Evolutionary conservation across 2,113 vertebrate species (phyloP), one percentile per base, ranked within the genome.

Genomic region (Montifringilla adamsi): DNA sequence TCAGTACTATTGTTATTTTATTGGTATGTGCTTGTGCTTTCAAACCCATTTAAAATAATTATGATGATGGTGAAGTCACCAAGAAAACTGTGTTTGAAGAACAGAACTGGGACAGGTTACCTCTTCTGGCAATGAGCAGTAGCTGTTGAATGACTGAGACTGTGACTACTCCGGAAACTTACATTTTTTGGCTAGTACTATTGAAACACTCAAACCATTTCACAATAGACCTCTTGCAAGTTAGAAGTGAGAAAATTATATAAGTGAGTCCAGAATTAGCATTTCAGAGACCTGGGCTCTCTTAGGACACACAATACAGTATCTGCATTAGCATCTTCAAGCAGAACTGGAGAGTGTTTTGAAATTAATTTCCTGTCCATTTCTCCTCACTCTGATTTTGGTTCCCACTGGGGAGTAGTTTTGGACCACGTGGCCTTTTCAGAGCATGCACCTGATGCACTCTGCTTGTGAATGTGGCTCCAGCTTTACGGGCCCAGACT

Each of bases 151-250:
- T 91, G 69, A 49, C 43, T 84, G 87, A 1, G 10, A 69, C 41
- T 59, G 24, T 2, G 4, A 68, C 43, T 80, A 15, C 74, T 89
- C 56, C 84, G 68, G 39, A 43, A 85, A 50, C 20, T 55, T 55
- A 67, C 6, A 50, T 70, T 92, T 93, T 92, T 89, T 96, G 92
- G 77, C 95, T 93, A 30, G 63, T 74, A 31, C 46, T 59, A 22
- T 43, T 77, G 60, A 90, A 96, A 81, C 64, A 74, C 68, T 94
- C 89, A 89, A 87, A 67, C 37, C 20, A 27, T 27, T 86, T 94
- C 81, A 78, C 47, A 74, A 63, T 37, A 60, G 49, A 77, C 33
- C 59, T 86, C 47, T 89, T 59, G 24, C 31, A 70, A 80, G 55
- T 87, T 63, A 69, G 50, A 89, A 90, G 84, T 58, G 89, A 90